Base-by-base conservation (phyloP, 2,888 invertebrate species). In the Tyria jacobaeae region DNA sequence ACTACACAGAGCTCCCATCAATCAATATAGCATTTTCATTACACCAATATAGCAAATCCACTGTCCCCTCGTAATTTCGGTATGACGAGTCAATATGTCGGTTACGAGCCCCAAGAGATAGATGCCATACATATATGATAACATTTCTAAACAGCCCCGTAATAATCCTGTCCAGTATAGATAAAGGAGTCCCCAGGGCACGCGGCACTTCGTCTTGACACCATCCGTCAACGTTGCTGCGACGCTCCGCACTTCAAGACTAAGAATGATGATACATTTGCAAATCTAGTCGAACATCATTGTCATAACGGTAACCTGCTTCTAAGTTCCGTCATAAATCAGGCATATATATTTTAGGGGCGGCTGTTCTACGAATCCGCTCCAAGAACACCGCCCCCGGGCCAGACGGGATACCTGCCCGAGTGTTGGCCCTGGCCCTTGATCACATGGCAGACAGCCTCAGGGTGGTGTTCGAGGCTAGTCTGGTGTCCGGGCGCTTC, bases 121-220 rank as follows among this genome's bases (percentile, higher is more conserved):
- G 57, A 71, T 67, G 60, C 48, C 70, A 62, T 70, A 73, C 70
- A 71, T 75, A 44, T 50, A 73, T 67, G 75, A 75, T 75, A 71
- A 71, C 75, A 72, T 67, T 67, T 66, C 70, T 72, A 75, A 75
- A 75, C 75, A 75, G 58, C 47, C 60, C 62, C 64, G 64, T 73
- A 74, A 74, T 74, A 73, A 74, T 67, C 73, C 67, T 71, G 73
- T 74, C 75, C 75, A 65, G 64, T 67, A 68, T 75, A 70, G 70
- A 75, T 74, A 75, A 70, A 74, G 70, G 62, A 72, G 65, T 72
- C 75, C 64, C 73, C 39, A 2, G 65, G 50, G 61, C 57, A 49
- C 17, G 51, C 61, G 47, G 44, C 62, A 70, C 75, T 75, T 51
- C 55, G 64, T 72, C 75, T 75, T 75, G 60, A 64, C 70, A 71